Conservation (phyloP, 2,888 invertebrate species). For the Keiferia lycopersicella region DNA sequence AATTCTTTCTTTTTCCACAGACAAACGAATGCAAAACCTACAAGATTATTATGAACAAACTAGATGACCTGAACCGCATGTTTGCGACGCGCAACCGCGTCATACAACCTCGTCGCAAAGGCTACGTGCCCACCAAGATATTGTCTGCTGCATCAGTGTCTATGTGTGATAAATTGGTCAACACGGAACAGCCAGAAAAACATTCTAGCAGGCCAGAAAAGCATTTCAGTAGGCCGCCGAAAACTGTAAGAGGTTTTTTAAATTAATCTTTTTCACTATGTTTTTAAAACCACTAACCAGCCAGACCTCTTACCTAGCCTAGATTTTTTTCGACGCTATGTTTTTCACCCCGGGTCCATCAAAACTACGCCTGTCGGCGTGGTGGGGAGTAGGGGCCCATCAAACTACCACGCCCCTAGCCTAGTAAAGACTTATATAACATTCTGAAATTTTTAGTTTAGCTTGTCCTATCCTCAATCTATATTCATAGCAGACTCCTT, state of each 20-base stretch:
- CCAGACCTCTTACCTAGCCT: no score
- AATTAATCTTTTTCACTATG: not conserved
- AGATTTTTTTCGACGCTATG: no score
- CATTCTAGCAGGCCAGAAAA: not conserved
- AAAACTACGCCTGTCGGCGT: no score
- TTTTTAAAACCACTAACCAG: no score
- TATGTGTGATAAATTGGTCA: constrained; percentile 59
- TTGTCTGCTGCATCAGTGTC: constrained; percentile 46
- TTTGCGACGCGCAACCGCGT: constrained; percentile 37
- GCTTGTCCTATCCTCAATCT: not conserved
- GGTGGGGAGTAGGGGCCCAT: no score
- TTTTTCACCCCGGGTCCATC: no score
- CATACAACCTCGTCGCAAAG: constrained; percentile 1
- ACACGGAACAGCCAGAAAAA: constrained; percentile 45
- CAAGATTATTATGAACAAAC: constrained; percentile 69
- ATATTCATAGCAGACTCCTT: no score
- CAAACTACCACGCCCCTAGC: no score
- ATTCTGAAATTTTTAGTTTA: no score
- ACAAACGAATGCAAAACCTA: constrained; percentile 66
- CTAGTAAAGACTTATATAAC: no score
- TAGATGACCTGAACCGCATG: constrained; percentile 63
- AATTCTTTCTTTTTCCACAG: constrained; percentile 39
- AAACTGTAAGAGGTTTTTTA: not conserved
- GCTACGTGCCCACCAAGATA: not conserved
- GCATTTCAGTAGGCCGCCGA: not conserved